Evolutionary conservation across 2,888 invertebrate species (phyloP).

Genomic region (Pyrocoelia pectoralis): DNA sequence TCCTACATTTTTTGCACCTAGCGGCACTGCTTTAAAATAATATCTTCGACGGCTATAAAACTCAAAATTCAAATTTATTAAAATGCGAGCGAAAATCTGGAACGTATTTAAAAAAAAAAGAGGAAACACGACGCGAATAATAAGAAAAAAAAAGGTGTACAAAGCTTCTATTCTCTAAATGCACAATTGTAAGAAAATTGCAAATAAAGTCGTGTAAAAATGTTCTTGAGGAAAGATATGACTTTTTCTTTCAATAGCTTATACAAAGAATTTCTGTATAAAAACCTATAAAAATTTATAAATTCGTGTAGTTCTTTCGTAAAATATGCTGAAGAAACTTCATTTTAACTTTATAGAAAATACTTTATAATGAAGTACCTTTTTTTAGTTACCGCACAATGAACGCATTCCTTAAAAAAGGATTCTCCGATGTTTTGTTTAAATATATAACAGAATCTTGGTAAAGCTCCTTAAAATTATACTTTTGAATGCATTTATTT

Average conservation of each 20-base stretch:
- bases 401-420: no score
- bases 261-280: constrained; percentile 25
- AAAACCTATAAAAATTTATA: constrained; percentile 15
- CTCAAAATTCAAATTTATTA: constrained; percentile 5
- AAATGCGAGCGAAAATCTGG: neutral
- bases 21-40: constrained; percentile 7
- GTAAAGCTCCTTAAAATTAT: no score
- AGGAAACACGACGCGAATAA: neutral
- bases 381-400: neutral
- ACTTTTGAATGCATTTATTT: no score
- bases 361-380: neutral
- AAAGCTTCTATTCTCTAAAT: neutral
- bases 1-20: constrained; percentile 1
- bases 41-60: constrained; percentile 2
- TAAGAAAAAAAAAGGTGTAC: neutral
- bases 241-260: constrained; percentile 38
- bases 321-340: neutral
- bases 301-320: neutral
- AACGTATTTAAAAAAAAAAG: neutral
- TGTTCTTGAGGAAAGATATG: constrained; percentile 40
- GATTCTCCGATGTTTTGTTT: no score
- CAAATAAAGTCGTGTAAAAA: constrained; percentile 40
- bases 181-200: constrained; percentile 28
- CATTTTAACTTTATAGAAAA: neutral
- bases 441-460: no score